phyloP scores from a whole-genome alignment of 2,797 vertebrate species.

The Amphiprion clarkii region DNA sequence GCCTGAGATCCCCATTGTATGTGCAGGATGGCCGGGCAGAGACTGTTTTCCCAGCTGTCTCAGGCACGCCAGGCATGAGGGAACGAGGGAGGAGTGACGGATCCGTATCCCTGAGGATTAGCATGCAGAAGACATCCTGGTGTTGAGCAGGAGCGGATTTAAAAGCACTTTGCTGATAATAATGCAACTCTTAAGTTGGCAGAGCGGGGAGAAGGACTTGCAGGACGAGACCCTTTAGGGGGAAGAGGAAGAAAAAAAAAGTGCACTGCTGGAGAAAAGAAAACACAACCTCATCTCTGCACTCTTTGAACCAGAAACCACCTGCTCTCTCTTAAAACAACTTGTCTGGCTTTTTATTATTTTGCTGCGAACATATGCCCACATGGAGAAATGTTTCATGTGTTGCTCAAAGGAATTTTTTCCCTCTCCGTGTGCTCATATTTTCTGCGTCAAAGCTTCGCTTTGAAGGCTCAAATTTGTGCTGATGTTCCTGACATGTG shows the following conservation, averaged over 20 bases:
- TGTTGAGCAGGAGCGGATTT: constrained; percentile 83
- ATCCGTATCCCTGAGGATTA: constrained; percentile 85
- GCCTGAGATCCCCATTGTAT: constrained; percentile 63
- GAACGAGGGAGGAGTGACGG: constrained; percentile 80
- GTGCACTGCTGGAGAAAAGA: constrained; percentile 63
- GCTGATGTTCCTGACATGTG: constrained; percentile 18
- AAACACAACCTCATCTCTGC: constrained; percentile 78
- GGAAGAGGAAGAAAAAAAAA: constrained; percentile 27
- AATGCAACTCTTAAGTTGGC: constrained; percentile 75
- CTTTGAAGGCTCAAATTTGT: constrained; percentile 32
- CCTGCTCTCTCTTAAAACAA: constrained; percentile 79
- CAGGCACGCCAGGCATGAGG: constrained; percentile 82
- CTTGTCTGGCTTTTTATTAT: constrained; percentile 74
- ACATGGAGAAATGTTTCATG: constrained; percentile 45
- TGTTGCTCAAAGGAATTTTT: constrained; percentile 44
- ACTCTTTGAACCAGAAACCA: constrained; percentile 79
- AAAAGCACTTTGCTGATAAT: constrained; percentile 89
- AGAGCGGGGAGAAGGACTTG: constrained; percentile 55
- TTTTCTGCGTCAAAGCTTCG: constrained; percentile 9
- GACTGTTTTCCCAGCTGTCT: constrained; percentile 89
- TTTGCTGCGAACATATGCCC: constrained; percentile 68
- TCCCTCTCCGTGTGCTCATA: constrained; percentile 25
- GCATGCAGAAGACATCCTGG: constrained; percentile 84
- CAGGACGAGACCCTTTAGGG: constrained; percentile 46
- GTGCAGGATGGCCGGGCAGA: constrained; percentile 56